phyloP scores from a whole-genome alignment of 2,113 vertebrate species.

The Bujurquina vittata region DNA sequence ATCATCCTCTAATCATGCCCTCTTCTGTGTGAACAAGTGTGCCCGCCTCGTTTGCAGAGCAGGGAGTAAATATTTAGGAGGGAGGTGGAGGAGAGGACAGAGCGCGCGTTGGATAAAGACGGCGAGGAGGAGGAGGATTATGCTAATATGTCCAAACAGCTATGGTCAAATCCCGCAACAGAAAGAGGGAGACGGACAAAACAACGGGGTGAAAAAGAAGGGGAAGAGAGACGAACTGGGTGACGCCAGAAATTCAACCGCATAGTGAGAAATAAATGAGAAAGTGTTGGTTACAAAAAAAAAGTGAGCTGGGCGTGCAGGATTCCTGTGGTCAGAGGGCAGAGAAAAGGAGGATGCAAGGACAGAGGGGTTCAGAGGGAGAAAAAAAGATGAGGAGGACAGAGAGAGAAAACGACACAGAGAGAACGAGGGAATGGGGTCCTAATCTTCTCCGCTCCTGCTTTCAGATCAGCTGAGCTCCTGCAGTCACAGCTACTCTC shows the following conservation, averaged over 20 bases:
- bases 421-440: conserved; percentile 50
- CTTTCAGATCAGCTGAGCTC: conserved; percentile 57
- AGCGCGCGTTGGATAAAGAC: conserved; percentile 7
- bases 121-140: conserved; percentile 54
- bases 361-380: conserved; percentile 13
- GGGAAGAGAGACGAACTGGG: conserved; percentile 6
- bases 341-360: conserved; percentile 16
- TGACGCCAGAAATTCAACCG: conserved; percentile 19
- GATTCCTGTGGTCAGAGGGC: conserved; percentile 35
- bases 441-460: conserved; percentile 67
- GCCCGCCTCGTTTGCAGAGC: conserved; percentile 46
- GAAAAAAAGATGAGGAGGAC: conserved; percentile 34
- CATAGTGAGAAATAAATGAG: conserved; percentile 59
- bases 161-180: conserved; percentile 16
- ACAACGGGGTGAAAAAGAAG: conserved; percentile 8
- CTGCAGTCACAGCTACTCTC: conserved; percentile 30
- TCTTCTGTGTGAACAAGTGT: conserved; percentile 62
- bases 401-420: conserved; percentile 11
- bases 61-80: conserved; percentile 70
- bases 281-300: conserved; percentile 32
- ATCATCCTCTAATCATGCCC: conserved; percentile 48
- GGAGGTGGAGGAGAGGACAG: conserved; percentile 43
- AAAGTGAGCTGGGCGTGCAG: conserved; percentile 15
- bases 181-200: neutral
- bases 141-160: conserved; percentile 67